Conservation (phyloP, 2,113 vertebrate genomes). For the Megaceryle maxima region DNA sequence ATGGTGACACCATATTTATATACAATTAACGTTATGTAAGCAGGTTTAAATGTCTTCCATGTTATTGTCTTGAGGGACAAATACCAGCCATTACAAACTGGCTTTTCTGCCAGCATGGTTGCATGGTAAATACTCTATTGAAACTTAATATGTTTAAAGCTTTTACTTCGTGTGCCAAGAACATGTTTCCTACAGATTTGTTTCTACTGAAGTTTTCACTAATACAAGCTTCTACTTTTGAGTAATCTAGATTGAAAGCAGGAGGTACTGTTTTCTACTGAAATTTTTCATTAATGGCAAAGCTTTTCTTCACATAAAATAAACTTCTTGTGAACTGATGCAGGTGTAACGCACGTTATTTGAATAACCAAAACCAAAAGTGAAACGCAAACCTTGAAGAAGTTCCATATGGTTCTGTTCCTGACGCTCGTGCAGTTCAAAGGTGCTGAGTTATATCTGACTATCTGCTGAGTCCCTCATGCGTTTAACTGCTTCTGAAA, state of each 20-base stretch:
- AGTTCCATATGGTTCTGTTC: neutral
- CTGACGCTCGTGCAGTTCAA: neutral
- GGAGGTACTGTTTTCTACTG: constrained; percentile 80
- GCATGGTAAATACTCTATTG: constrained; percentile 77
- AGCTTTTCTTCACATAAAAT: constrained; percentile 80
- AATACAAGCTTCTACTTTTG: constrained; percentile 79
- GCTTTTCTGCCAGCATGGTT: constrained; percentile 74
- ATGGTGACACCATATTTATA: constrained; percentile 84
- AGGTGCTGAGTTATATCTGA: neutral
- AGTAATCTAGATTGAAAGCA: constrained; percentile 75
- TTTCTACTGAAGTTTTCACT: constrained; percentile 86
- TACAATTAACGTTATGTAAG: constrained; percentile 77
- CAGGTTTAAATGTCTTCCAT: constrained; percentile 80
- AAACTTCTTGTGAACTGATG: constrained; percentile 76
- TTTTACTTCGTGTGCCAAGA: constrained; percentile 78
- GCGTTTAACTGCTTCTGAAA: neutral
- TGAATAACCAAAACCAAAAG: constrained; percentile 41
- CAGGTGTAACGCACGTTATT: constrained; percentile 55
- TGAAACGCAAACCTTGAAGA: neutral
- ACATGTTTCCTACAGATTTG: constrained; percentile 74
- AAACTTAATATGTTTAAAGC: constrained; percentile 72
- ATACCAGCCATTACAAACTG: constrained; percentile 70
- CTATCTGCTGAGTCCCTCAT: neutral
- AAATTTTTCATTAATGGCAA: constrained; percentile 79
- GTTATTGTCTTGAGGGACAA: constrained; percentile 75